Base-by-base conservation (phyloP, 1,140 invertebrate species). In the Batillaria attramentaria region DNA sequence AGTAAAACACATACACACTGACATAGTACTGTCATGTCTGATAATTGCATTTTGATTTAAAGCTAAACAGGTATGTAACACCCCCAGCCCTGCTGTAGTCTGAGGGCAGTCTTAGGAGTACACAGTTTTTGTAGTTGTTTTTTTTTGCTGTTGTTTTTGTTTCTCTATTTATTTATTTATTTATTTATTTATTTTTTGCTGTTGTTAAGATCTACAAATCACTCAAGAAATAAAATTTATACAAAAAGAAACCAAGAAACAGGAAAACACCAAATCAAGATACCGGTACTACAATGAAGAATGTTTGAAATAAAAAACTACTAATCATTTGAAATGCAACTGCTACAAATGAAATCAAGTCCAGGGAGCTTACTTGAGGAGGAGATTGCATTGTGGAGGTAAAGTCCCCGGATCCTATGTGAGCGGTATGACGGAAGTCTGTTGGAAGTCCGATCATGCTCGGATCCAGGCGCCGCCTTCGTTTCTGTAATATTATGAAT, bases 401-500 rank as follows among this genome's bases (percentile, higher is more conserved):
- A 28, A 86, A 80, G 20, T 97, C 96, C 35, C 94, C 94, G n/a
- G 95, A 96, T n/a, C 97, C 93, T 86, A 96, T 95, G 88, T 97
- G 96, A 73, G 94, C 96, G n/a, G 96, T 97, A 88, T 98, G 97
- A 80, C 95, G 94, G 89, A 98, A 98, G 91, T 98, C 96, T 78
- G 96, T 97, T 8, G 97, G 97, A 75, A 94, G 94, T 72, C 97
- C 95, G 86, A 98, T 98, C 96, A 97, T 97, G 57, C 95, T 96
- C 43, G 96, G 93, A 90, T 98, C 97, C 92, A 98, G 96, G 91
- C 94, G 90, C 83, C 95, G 92, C 77, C 93, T 39, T 79, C 80
- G 70, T 74, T 86, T 87, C 83, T 83, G 93, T 28, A 72, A 79
- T 39, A 75, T 37, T 50, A n/a, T n/a, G 24, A 78, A 1, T 10